Evolutionary conservation across 2,888 invertebrate species (phyloP).

Genomic region (Xylocampa areola): DNA sequence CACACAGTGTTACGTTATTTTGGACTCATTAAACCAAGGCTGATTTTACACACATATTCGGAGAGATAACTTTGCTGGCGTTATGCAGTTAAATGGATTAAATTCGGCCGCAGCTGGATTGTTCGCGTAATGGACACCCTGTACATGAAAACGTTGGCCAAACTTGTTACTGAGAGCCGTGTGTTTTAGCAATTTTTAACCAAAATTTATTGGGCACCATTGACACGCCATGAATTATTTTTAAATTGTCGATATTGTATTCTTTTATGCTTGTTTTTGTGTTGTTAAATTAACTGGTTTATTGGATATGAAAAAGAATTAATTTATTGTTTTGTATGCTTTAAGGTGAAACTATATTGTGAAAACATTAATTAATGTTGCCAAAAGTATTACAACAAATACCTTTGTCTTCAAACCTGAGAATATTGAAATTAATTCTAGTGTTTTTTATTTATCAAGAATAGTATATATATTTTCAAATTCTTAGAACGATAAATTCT

Average conservation of each 20-base stretch:
- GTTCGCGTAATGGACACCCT: constrained; percentile 79
- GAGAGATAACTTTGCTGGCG: constrained; percentile 77
- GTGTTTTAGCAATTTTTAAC: constrained; percentile 55
- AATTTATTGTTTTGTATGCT: too few relatives aligned
- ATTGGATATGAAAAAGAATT: neutral
- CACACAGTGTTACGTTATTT: constrained; percentile 72
- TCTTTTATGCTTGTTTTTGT: constrained; percentile 14
- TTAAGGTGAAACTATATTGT: too few relatives aligned
- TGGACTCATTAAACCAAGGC: constrained; percentile 78
- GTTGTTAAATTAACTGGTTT: constrained; percentile 3
- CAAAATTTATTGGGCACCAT: constrained; percentile 50
- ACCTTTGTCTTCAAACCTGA: too few relatives aligned
- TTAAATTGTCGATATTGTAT: constrained; percentile 22
- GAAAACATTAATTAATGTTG: too few relatives aligned
- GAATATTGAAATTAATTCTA: too few relatives aligned
- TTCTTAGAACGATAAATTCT: neutral
- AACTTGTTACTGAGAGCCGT: constrained; percentile 66
- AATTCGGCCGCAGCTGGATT: constrained; percentile 82
- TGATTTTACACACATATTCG: constrained; percentile 79
- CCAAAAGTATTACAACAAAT: too few relatives aligned
- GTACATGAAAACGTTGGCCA: constrained; percentile 67
- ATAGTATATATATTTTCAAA: too few relatives aligned
- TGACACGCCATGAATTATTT: constrained; percentile 43
- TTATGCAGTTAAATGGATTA: constrained; percentile 85
- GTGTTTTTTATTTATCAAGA: too few relatives aligned